These are phyloP conservation scores for Orthonevra nobilis DNA, from an alignment of 2,888 invertebrate species.

Conservation along the genomic window DNA sequence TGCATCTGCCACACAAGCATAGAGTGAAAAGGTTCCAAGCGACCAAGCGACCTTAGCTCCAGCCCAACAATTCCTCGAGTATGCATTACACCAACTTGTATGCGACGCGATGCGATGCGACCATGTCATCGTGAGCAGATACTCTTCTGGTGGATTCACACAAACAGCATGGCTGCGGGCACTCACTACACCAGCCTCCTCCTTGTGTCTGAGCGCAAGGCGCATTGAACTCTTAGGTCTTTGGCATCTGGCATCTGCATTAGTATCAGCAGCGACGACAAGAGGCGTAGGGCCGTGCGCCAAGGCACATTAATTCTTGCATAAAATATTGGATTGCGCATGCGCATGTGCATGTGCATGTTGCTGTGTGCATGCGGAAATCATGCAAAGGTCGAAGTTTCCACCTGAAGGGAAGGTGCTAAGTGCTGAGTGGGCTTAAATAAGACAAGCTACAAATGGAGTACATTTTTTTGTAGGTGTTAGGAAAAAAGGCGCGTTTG, in stretches of 20 bases:
- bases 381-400: conserved; percentile 54
- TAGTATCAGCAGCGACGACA: background rate
- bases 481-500: too few species aligned
- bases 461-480: too few species aligned
- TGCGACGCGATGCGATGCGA: conserved; percentile 54
- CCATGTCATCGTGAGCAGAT: conserved; percentile 53
- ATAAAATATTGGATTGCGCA: conserved; percentile 29
- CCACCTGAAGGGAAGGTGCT: conserved; percentile 24
- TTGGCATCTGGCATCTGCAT: conserved; percentile 4
- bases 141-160: conserved; percentile 45
- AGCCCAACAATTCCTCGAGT: conserved; percentile 52
- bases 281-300: conserved; percentile 44
- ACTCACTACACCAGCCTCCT: conserved; percentile 5
- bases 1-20: conserved; percentile 23
- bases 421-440: conserved; percentile 34
- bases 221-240: conserved; percentile 50
- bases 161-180: conserved; percentile 31
- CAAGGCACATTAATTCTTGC: conserved; percentile 41
- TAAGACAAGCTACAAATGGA: too few species aligned
- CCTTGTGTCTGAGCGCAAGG: conserved; percentile 14
- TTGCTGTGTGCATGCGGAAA: conserved; percentile 60
- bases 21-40: conserved; percentile 46
- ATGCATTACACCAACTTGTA: conserved; percentile 41
- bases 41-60: conserved; percentile 44
- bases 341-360: conserved; percentile 17